Evolutionary conservation across 1,140 invertebrate species (phyloP), one percentile per base, ranked within the genome.

Genomic region (Apolygus lucorum): DNA sequence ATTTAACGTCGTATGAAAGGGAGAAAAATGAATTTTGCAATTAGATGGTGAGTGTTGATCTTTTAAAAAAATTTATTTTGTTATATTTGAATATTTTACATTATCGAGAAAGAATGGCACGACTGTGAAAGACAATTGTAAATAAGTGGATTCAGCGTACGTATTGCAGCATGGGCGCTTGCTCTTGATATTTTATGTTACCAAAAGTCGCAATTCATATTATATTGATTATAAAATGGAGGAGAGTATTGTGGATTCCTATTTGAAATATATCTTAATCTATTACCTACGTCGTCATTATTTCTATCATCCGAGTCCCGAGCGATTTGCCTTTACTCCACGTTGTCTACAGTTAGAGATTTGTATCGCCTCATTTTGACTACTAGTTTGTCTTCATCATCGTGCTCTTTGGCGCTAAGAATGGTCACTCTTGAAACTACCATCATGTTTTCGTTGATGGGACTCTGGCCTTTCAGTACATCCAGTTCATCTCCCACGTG

Each of bases 401-500:
- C 70, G n/a, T 72, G 70, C 21, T 75, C 73, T 26, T 72, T 71
- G 24, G 79, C 77, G 70, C 79, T 79, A 54, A 87, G 49, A 54
- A 90, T 75, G 76, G 84, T 80, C 14, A 88, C 77, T 74, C 87
- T 78, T n/a, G 82, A 77, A 11, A 90, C 80, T 75, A 82, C 79
- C 2, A 88, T 76, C 73, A 86, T 83, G 14, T 84, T 77, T 2
- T 83, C 78, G 78, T 89, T 88, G 27, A 81, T 79, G 2, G 79
- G 74, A 77, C 82, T 86, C 13, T 78, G 73, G 66, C 82, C 80
- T 76, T 82, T 82, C 68, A 89, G 80, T 0, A 87, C 70, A 78
- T 89, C 88, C 69, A 89, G 78, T 81, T 88, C 86, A 80, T 88
- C 86, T 22, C 83, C 84, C 73, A 81, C 54, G 28, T 76, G 72